phyloP scores from a whole-genome alignment of 2,888 invertebrate genomes.

The Caenorhabditis virilis region DNA sequence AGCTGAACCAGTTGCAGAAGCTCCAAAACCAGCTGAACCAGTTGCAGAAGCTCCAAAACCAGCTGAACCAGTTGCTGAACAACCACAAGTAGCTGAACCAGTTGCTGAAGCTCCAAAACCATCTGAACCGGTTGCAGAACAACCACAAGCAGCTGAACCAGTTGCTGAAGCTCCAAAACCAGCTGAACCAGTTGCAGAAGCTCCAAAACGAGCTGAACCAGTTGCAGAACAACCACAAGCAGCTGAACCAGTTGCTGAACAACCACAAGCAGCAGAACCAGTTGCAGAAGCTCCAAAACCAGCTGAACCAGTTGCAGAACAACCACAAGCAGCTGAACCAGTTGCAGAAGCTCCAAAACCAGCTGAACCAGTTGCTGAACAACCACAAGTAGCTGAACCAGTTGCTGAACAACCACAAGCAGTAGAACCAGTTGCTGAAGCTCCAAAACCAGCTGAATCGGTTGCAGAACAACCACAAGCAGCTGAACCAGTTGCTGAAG shows the following conservation, averaged over 20 bases:
- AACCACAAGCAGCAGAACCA: no score
- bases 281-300: no score
- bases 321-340: no score
- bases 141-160: slow-evolving; percentile 3
- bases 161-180: slow-evolving; percentile 4
- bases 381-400: no score
- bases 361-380: no score
- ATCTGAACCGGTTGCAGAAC: neutral
- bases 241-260: slow-evolving; percentile 2
- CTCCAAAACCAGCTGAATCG: no score
- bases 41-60: neutral
- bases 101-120: slow-evolving; percentile 4
- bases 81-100: slow-evolving; percentile 6
- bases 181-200: slow-evolving; percentile 5
- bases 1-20: neutral
- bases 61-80: slow-evolving; percentile 8
- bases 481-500: no score
- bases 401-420: no score
- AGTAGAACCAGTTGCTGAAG: no score
- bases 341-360: no score
- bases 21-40: neutral
- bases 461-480: no score
- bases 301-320: no score
- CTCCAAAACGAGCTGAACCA: slow-evolving; percentile 8
- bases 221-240: neutral